Conservation (phyloP, 2,797 vertebrate genomes). For the Eulemur rubriventer region DNA sequence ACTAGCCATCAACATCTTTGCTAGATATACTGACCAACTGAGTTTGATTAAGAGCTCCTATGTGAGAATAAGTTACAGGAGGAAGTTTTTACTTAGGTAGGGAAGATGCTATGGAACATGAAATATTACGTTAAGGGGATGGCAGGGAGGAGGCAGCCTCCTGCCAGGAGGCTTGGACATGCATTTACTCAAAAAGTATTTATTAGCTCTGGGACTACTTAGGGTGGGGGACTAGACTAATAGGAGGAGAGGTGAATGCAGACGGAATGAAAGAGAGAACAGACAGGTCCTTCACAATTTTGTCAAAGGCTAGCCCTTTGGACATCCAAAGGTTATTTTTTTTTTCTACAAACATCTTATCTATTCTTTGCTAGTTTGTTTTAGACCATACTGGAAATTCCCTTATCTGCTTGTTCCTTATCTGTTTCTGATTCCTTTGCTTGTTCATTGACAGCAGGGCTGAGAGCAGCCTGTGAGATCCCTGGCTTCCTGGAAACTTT, state of each 20-base stretch:
- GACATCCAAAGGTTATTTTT: conserved; percentile 56
- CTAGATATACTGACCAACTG: not conserved
- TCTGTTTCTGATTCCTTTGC: conserved; percentile 61
- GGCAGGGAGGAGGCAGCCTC: not conserved
- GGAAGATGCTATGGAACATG: not conserved
- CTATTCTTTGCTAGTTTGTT: conserved; percentile 56
- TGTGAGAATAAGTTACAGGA: not conserved
- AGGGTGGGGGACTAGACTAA: not conserved
- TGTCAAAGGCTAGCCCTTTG: conserved; percentile 26
- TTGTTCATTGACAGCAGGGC: conserved; percentile 6
- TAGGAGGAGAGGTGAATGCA: not conserved
- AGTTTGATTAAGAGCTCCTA: conserved; percentile 54
- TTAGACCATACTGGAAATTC: conserved; percentile 43
- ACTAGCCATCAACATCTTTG: not conserved
- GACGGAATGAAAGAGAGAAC: not conserved
- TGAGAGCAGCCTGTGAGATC: not conserved
- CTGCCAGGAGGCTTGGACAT: not conserved
- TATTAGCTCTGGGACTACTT: not conserved
- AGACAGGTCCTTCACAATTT: conserved; percentile 20
- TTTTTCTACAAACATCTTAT: conserved; percentile 47
- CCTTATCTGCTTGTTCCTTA: conserved; percentile 40
- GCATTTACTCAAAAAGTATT: conserved; percentile 42
- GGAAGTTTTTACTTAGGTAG: not conserved
- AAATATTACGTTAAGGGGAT: not conserved
- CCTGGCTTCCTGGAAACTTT: conserved; percentile 36